These are phyloP conservation scores for Calliopum simillimum DNA, from an alignment of 2,888 invertebrate species.

Conservation along the genomic window DNA sequence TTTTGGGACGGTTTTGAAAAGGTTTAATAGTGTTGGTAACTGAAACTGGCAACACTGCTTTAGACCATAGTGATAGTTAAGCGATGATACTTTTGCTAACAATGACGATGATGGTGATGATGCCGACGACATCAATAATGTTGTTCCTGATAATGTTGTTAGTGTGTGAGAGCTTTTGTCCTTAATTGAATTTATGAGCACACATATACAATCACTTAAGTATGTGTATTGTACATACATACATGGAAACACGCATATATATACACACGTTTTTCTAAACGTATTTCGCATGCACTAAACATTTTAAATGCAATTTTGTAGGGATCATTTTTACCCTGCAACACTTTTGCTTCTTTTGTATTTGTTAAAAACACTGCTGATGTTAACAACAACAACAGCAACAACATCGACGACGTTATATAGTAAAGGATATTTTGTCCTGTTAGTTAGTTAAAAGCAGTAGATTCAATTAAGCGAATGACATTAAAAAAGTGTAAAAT, in stretches of 20 bases:
- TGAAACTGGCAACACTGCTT: no score
- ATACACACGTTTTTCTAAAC: no score
- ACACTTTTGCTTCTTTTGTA: not conserved
- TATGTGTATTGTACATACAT: no score
- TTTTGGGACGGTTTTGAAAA: no score
- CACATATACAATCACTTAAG: not conserved
- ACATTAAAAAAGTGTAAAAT: slow-evolving; percentile 18
- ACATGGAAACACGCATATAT: no score
- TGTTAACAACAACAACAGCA: not conserved
- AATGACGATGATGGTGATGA: slow-evolving; percentile 31
- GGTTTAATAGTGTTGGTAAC: no score
- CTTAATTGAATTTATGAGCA: slow-evolving; percentile 45
- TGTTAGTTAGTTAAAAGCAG: slow-evolving; percentile 27
- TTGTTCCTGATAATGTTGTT: slow-evolving; percentile 24
- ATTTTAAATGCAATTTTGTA: slow-evolving; percentile 37
- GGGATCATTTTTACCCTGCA: not conserved
- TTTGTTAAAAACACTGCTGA: no score
- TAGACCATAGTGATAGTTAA: no score
- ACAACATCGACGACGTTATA: not conserved
- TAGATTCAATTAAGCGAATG: slow-evolving; percentile 29
- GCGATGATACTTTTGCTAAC: no score
- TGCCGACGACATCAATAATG: slow-evolving; percentile 43
- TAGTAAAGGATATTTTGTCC: slow-evolving; percentile 14
- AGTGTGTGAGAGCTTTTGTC: slow-evolving; percentile 38
- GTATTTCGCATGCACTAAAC: slow-evolving; percentile 31